These are phyloP conservation scores for Scolopax rusticola DNA, from an alignment of 2,797 vertebrate species.

Conservation along the genomic window DNA sequence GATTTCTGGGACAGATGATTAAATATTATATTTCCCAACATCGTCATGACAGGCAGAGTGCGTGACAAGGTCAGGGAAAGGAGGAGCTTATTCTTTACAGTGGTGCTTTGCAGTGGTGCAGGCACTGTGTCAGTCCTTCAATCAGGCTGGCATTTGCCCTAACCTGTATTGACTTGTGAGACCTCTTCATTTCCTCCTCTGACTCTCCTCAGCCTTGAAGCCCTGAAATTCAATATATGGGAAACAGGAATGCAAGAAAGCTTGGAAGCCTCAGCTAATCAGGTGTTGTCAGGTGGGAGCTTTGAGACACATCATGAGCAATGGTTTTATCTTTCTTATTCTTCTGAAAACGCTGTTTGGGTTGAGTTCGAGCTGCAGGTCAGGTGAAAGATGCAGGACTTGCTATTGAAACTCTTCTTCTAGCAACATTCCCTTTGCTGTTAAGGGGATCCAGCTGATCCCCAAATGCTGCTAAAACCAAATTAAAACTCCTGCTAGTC, in stretches of 20 bases:
- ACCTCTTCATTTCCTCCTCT: conserved; percentile 49
- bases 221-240: conserved; percentile 35
- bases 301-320: neutral
- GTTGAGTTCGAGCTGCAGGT: neutral
- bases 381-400: neutral
- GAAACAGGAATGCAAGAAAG: conserved; percentile 6
- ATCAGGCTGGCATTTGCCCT: neutral
- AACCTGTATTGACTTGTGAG: conserved; percentile 32
- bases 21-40: neutral
- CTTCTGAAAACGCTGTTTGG: neutral
- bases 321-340: neutral
- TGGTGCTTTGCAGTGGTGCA: neutral
- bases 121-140: neutral
- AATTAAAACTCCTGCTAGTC: neutral
- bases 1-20: neutral
- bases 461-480: neutral
- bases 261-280: conserved; percentile 27
- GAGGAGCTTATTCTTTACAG: neutral
- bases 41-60: accelerated
- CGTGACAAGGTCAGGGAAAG: neutral
- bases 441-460: neutral
- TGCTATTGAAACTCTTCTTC: neutral
- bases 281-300: neutral
- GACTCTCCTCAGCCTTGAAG: neutral
- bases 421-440: neutral